These are phyloP conservation scores for Bombus confusus DNA, from an alignment of 1,140 invertebrate genomes.

Conservation along the genomic window DNA sequence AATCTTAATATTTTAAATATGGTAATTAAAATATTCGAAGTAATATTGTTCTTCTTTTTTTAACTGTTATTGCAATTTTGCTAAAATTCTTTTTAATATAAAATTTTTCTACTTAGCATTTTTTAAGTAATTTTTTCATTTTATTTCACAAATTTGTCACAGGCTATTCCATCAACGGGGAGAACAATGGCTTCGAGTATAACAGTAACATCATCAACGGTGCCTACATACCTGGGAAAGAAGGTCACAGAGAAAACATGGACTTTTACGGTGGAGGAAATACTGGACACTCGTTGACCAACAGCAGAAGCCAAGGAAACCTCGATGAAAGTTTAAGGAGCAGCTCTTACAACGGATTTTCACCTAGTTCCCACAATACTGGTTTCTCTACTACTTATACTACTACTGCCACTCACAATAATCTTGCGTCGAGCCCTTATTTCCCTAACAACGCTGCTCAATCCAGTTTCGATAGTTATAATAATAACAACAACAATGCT, in stretches of 20 bases:
- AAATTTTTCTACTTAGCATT: not conserved
- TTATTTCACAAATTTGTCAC: not conserved
- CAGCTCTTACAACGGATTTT: slow-evolving; percentile 52
- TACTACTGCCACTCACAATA: slow-evolving; percentile 22
- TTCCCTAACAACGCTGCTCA: slow-evolving; percentile 1
- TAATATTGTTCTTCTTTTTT: not conserved
- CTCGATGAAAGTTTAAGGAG: slow-evolving; percentile 35
- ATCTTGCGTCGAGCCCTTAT: slow-evolving; percentile 30
- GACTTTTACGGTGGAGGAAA: slow-evolving; percentile 38
- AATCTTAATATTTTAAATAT: not conserved
- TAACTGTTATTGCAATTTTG: not conserved
- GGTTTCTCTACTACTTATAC: slow-evolving; percentile 34
- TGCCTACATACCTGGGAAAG: slow-evolving; percentile 49
- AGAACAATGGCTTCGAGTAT: slow-evolving; percentile 55
- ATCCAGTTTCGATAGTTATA: slow-evolving; percentile 37
- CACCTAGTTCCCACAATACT: slow-evolving; percentile 37
- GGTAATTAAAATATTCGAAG: not conserved
- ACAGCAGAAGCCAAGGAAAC: slow-evolving; percentile 34
- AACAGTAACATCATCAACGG: slow-evolving; percentile 41
- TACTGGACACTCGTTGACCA: slow-evolving; percentile 30
- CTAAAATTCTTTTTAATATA: not conserved
- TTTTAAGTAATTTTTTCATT: not conserved
- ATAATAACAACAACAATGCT: slow-evolving; percentile 21
- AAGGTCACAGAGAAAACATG: slow-evolving; percentile 39
- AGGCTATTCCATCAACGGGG: slow-evolving; percentile 45